A percentile compares a stretch with the other conserved stretches of the same genome.
Conservation (phyloP, 2,888 invertebrate genomes). For the Limnephilus marmoratus region DNA sequence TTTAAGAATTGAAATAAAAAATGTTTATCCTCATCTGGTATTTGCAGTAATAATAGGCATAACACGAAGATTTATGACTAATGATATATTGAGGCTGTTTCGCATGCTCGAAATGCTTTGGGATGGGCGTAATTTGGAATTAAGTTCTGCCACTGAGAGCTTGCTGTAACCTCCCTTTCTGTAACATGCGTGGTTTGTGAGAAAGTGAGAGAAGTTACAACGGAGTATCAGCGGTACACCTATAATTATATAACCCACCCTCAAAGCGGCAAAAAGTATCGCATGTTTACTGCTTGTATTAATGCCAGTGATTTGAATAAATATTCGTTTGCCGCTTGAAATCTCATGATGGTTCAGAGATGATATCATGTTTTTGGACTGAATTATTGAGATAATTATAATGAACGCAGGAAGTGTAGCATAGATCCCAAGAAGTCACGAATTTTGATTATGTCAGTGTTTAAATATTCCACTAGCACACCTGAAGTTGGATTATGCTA, state of each 20-base stretch:
- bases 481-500: background rate
- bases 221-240: background rate
- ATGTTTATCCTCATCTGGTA: background rate
- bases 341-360: background rate
- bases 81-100: background rate
- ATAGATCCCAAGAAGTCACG: background rate
- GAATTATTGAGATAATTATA: background rate
- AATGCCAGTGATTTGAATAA: conserved; percentile 9
- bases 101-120: background rate
- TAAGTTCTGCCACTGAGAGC: background rate
- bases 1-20: background rate
- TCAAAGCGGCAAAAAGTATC: background rate
- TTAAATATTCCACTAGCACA: background rate
- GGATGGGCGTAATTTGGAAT: background rate
- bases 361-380: background rate
- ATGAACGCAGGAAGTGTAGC: background rate
- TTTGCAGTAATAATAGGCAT: conserved; percentile 8
- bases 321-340: background rate
- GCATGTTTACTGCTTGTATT: background rate
- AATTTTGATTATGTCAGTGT: background rate
- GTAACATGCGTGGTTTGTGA: background rate
- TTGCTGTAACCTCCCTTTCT: background rate
- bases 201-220: background rate
- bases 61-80: conserved; percentile 5
- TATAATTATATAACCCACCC: background rate